Evolutionary conservation across 2,113 vertebrate genomes (phyloP).

Genomic region (Phrynosoma blainvillii): DNA sequence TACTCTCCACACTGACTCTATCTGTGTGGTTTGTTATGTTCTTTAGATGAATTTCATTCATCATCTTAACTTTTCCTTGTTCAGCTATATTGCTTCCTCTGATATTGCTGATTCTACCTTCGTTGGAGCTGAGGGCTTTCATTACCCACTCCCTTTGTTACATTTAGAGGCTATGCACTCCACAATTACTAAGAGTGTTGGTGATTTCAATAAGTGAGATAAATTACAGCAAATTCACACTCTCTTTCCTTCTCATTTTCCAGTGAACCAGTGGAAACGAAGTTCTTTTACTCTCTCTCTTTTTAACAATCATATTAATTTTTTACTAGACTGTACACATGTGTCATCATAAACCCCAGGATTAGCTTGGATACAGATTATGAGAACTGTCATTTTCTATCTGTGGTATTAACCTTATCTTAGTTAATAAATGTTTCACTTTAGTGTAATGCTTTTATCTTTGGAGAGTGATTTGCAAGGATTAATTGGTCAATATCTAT

Average conservation of each 20-base stretch:
- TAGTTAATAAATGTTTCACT: slow-evolving; percentile 56
- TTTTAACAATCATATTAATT: slow-evolving; percentile 48
- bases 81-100: background rate
- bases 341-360: slow-evolving; percentile 25
- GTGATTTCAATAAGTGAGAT: slow-evolving; percentile 39
- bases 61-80: background rate
- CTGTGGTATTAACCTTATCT: slow-evolving; percentile 53
- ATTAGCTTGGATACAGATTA: slow-evolving; percentile 46
- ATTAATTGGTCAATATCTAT: slow-evolving; percentile 68
- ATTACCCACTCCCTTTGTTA: slow-evolving; percentile 11
- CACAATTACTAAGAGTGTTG: slow-evolving; percentile 30
- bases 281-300: slow-evolving; percentile 3
- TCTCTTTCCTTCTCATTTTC: background rate
- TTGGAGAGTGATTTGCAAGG: slow-evolving; percentile 57
- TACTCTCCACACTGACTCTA: no score
- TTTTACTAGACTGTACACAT: slow-evolving; percentile 41
- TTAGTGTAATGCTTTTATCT: slow-evolving; percentile 52
- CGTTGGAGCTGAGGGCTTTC: background rate
- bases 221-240: slow-evolving; percentile 5
- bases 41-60: background rate
- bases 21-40: no score
- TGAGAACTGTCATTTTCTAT: slow-evolving; percentile 43
- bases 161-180: background rate
- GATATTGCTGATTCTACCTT: background rate
- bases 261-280: slow-evolving; percentile 15